These are phyloP conservation scores for Acronicta leporina DNA, from an alignment of 2,888 invertebrate species.

Conservation along the genomic window DNA sequence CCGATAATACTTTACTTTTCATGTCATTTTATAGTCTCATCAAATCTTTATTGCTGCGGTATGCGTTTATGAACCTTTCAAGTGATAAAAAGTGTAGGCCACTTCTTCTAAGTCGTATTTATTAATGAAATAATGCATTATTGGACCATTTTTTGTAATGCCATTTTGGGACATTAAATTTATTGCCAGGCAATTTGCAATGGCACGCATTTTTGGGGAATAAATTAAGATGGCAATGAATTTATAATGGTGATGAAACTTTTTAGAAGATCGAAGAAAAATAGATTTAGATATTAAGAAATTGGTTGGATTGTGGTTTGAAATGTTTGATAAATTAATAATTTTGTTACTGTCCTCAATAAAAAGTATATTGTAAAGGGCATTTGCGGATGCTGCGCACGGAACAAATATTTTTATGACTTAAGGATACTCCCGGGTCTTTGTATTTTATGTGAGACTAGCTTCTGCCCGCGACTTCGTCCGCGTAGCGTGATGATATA, in stretches of 20 bases:
- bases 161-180: conserved; percentile 35
- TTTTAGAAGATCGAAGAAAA: conserved; percentile 4
- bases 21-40: conserved; percentile 60
- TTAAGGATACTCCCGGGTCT: too few species aligned
- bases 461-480: too few species aligned
- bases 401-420: too few species aligned
- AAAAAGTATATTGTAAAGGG: too few species aligned
- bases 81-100: conserved; percentile 50
- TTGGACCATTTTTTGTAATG: conserved; percentile 36
- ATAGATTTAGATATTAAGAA: neutral
- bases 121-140: conserved; percentile 59
- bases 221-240: conserved; percentile 18
- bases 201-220: conserved; percentile 2
- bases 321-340: too few species aligned
- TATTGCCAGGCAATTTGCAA: conserved; percentile 28
- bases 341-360: too few species aligned
- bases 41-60: conserved; percentile 61
- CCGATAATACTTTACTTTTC: conserved; percentile 59
- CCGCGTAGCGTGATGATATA: too few species aligned
- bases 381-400: too few species aligned
- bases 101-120: conserved; percentile 46
- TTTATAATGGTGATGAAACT: conserved; percentile 1
- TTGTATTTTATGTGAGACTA: too few species aligned
- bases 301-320: neutral
- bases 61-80: conserved; percentile 58